Base-by-base conservation (phyloP, 2,888 invertebrate species). In the Lobophora halterata region DNA sequence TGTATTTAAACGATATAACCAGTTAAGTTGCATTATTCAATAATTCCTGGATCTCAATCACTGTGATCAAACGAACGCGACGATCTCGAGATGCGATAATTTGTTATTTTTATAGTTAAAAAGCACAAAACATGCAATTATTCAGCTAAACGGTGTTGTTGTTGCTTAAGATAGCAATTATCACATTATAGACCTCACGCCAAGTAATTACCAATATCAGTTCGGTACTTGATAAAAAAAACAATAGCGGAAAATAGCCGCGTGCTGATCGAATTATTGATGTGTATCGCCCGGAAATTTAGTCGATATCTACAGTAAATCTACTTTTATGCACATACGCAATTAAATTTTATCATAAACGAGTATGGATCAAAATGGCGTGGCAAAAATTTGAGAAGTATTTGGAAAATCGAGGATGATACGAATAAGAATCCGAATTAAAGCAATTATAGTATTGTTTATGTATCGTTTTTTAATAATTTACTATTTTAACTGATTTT, bases 211-310 rank as follows among this genome's bases (percentile, higher is more conserved):
- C 32, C 18, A 27, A 41, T 33, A 44, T 49, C 42, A 37, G 46
- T 13, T 43, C 50, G 39, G 44, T 33, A 43, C 28, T 34, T 36
- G 27, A 45, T n/a, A n/a, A n/a, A 56, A 55, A 56, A 60, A 58
- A 54, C 38, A 51, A 46, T 53, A 59, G 57, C 59, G 58, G 61
- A 65, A 57, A 75, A 55, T 35, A 50, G 46, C 57, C 67, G 69
- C 74, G 71, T 73, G 69, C 40, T 68, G 79, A 75, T 78, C 77
- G 79, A 80, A 55, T 81, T 81, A 80, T 76, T 70, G 72, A 71
- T 58, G 76, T 78, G 79, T 32, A 78, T 75, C 76, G 76, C 85
- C 86, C 75, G 83, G 83, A 82, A 52, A 60, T 35, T 29, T 26
- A 31, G 29, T 34, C 61, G 64, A 71, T 66, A 68, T 65, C 58